Evolutionary conservation across 1,140 invertebrate genomes (phyloP), one percentile per base, ranked within the genome.

Genomic region (Drosophila bifasciata): DNA sequence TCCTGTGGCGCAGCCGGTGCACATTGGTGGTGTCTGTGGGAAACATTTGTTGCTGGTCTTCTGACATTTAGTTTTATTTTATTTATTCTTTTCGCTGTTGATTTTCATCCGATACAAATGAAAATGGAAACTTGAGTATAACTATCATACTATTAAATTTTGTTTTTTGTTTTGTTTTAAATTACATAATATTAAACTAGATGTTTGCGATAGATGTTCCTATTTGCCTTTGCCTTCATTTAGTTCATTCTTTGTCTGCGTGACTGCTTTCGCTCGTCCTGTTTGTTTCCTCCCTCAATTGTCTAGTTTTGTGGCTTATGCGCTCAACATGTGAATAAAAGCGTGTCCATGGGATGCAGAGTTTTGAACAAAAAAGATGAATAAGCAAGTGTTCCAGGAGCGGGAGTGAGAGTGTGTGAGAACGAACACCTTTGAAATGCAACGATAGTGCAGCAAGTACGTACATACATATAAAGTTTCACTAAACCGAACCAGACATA

Each of bases 121-220:
- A 88, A 86, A 79, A 86, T 75, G 57, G 83, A 81, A 81, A 75
- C 68, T 88, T 85, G 77, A 80, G 83, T 86, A 86, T 81, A 86
- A 81, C 83, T 88, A 86, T 71, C 83, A 56, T 85, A 86, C 79
- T 81, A 46, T 80, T 85, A 60, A 78, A 85, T 86, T 85, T 80
- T 68, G 59, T 80, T 13, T 36, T 11, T 3, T 36, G n/a, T 25
- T 25, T 25, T 5, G 23, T 25, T 36, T 86, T 85, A 86, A 85
- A 85, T 85, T 85, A 85, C 81, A 88, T 85, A 81, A 75, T 81
- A 86, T 88, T 86, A 86, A 78, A 86, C 81, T 86, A 86, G 77
- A 86, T 81, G 68, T 63, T 88, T 86, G 61, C 73, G 74, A 72
- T 70, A 79, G 45, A 50, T 53, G 32, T 53, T 36, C 49, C 21